phyloP scores from a whole-genome alignment of 2,797 vertebrate species.

The Salmo trutta region DNA sequence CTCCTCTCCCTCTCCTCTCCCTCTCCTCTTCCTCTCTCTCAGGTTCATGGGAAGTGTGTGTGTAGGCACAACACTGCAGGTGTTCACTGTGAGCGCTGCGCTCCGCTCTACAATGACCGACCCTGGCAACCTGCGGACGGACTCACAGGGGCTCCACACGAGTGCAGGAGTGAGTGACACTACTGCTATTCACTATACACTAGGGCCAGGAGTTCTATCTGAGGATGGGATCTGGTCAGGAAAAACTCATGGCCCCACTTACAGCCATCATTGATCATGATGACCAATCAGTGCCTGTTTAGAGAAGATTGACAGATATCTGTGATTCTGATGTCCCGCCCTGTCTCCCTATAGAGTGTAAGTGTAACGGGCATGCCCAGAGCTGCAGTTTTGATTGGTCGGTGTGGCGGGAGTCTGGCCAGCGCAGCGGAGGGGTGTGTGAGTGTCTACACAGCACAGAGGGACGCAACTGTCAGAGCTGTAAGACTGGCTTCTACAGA shows the following conservation, averaged over 20 bases:
- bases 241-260: no score
- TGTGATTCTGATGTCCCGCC: neutral
- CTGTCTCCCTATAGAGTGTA: constrained; percentile 80
- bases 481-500: constrained; percentile 88
- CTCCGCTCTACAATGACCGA: constrained; percentile 88
- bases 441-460: constrained; percentile 93
- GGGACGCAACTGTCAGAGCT: constrained; percentile 88
- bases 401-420: constrained; percentile 85
- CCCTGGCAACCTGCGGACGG: constrained; percentile 93
- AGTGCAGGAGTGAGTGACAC: constrained; percentile 87
- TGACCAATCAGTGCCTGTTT: neutral
- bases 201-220: neutral
- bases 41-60: constrained; percentile 95
- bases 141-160: constrained; percentile 85
- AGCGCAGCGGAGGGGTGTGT: constrained; percentile 87
- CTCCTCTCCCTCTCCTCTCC: neutral
- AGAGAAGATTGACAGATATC: neutral
- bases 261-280: neutral
- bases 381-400: constrained; percentile 87
- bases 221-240: no score
- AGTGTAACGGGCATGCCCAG: constrained; percentile 90
- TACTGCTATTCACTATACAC: constrained; percentile 2
- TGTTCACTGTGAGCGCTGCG: constrained; percentile 88
- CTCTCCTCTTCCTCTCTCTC: constrained; percentile 22
- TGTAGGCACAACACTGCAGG: constrained; percentile 96